A percentile compares a stretch with the other conserved stretches of the same genome.
phyloP scores from a whole-genome alignment of 2,113 vertebrate genomes.

The Esox niger region DNA sequence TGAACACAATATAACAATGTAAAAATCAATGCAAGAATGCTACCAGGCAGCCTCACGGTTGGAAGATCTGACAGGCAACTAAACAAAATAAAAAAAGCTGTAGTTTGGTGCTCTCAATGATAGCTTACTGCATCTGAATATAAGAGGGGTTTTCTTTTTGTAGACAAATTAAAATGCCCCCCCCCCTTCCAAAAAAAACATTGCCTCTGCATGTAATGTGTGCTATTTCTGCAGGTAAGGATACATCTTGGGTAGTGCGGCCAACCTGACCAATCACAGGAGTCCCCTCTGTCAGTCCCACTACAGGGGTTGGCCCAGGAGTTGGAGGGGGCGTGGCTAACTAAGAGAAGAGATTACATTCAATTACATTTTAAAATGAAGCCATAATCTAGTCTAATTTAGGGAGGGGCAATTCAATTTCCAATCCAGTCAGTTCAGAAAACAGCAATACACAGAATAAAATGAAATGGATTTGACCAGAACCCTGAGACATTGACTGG shows the following conservation, averaged over 20 bases:
- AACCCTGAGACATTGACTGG: background rate
- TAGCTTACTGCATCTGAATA: too few species aligned
- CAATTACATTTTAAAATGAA: background rate
- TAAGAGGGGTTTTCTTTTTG: too few species aligned
- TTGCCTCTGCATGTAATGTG: background rate
- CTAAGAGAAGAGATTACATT: conserved; percentile 37
- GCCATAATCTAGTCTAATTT: background rate
- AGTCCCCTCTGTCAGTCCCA: conserved; percentile 54
- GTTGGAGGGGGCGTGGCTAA: conserved; percentile 31
- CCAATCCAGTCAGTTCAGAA: background rate
- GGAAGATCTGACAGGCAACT: too few species aligned
- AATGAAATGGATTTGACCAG: too few species aligned
- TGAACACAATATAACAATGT: too few species aligned
- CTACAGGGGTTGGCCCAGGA: conserved; percentile 20
- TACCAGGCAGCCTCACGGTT: too few species aligned
- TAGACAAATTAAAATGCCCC: too few species aligned
- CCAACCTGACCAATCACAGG: conserved; percentile 58
- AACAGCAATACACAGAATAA: background rate
- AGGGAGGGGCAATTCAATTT: background rate
- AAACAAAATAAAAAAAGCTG: too few species aligned
- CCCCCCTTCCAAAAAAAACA: background rate
- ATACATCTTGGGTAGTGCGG: conserved; percentile 60
- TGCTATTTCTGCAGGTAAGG: conserved; percentile 33
- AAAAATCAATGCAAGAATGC: too few species aligned
- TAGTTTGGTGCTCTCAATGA: too few species aligned